These are phyloP conservation scores for Distichodus sexfasciatus DNA, from an alignment of 2,797 vertebrate species.

Conservation along the genomic window DNA sequence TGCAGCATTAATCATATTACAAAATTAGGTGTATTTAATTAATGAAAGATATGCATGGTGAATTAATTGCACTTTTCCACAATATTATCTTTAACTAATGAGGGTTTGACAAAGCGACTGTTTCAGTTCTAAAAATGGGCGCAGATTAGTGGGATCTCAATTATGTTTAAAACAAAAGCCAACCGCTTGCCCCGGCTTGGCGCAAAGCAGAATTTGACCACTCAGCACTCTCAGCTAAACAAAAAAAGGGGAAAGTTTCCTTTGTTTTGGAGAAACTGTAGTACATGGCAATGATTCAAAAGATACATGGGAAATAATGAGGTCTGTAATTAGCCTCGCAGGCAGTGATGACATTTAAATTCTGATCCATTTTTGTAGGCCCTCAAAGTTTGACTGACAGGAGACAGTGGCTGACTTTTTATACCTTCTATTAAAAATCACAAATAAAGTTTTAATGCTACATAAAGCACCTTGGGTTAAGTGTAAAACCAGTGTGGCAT, in stretches of 20 bases:
- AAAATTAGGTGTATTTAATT: conserved; percentile 77
- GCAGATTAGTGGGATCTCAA: conserved; percentile 82
- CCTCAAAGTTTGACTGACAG: conserved; percentile 65
- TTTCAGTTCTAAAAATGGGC: conserved; percentile 68
- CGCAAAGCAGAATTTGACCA: conserved; percentile 69
- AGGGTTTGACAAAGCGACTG: conserved; percentile 72
- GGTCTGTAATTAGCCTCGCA: conserved; percentile 74
- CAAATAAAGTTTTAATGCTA: neutral
- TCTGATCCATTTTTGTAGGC: conserved; percentile 63
- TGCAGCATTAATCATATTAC: conserved; percentile 89
- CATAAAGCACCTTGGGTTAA: neutral
- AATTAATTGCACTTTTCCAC: conserved; percentile 78
- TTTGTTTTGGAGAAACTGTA: conserved; percentile 77
- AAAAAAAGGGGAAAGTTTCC: conserved; percentile 76
- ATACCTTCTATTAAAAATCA: neutral
- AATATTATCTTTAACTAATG: conserved; percentile 83
- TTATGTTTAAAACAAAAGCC: conserved; percentile 83
- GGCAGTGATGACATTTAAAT: conserved; percentile 69
- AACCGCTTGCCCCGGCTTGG: conserved; percentile 66
- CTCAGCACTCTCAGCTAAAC: conserved; percentile 78
- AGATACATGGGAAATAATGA: conserved; percentile 81
- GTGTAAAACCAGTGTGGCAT: neutral
- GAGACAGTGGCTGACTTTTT: conserved; percentile 31
- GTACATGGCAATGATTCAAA: conserved; percentile 81
- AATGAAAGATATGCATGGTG: conserved; percentile 74